Evolutionary conservation across 2,113 vertebrate species (phyloP).

Genomic region (Isurus oxyrinchus): DNA sequence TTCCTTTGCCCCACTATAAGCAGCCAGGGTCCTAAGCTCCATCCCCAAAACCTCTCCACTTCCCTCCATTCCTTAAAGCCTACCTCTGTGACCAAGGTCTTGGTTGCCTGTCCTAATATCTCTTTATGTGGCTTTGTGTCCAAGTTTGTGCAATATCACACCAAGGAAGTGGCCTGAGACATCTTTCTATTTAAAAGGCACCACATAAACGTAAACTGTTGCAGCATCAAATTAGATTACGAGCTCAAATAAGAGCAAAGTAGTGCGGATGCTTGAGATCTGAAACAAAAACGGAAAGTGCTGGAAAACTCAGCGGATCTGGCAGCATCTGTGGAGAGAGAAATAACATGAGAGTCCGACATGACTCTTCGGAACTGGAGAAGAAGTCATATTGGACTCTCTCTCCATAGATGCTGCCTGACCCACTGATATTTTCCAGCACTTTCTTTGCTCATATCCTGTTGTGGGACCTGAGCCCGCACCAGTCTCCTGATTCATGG

Average conservation of each 20-base stretch:
- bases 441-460: background rate
- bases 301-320: too few species aligned
- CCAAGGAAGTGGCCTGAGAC: background rate
- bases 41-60: background rate
- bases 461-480: background rate
- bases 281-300: too few species aligned
- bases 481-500: background rate
- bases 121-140: background rate
- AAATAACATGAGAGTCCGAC: too few species aligned
- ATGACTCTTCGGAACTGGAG: too few species aligned
- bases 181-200: background rate
- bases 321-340: too few species aligned
- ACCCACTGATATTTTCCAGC: too few species aligned
- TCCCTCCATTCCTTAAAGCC: background rate
- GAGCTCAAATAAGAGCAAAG: too few species aligned
- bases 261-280: too few species aligned
- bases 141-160: background rate
- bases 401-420: too few species aligned
- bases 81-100: background rate
- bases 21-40: background rate
- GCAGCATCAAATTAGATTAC: background rate
- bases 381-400: too few species aligned
- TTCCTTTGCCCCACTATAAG: background rate
- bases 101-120: background rate
- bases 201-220: background rate